Base-by-base conservation (phyloP, 2,113 vertebrate genomes). In the Macquaria ambigua region DNA sequence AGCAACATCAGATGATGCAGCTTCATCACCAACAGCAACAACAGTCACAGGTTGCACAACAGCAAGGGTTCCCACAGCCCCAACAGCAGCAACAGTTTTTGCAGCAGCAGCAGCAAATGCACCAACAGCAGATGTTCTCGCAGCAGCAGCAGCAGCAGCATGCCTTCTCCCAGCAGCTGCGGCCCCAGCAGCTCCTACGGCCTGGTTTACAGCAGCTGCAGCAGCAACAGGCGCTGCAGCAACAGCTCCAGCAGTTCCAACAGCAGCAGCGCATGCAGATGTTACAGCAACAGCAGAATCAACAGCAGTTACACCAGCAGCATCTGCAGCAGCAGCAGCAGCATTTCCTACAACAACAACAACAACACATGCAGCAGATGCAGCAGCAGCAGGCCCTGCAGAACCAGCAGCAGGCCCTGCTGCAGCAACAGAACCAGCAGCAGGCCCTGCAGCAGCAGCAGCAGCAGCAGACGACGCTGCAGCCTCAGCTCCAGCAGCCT, bases 141-240 rank as follows among this genome's bases (percentile, higher is more conserved):
- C 86, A 94, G 62, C 96, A 93, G 9, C 96, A 64, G 2, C 96
- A 94, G 53, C 94, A 96, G 46, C 97, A 95, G 39, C 93, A 94
- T n/a, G 77, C 77, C 0, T 93, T 93, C 16, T 90, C 95, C 56
- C 93, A 93, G 41, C 95, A 95, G 25, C 96, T 96, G 8, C 96
- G 96, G 7, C 86, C 85, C 5, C 91, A 87, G 68, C 94, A 94
- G 85, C 85, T 92, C 41, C 93, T 95, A 0, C 92, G 96, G 46
- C 96, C 91, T 3, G 90, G 90, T 28, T 78, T 96, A 18, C 97
- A 96, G 82, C 97, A 96, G 84, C 95, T 96, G 43, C 96, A 97
- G 11, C 96, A 96, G 55, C 96, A 96, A 0, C 93, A 96, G 12
- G 95, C 90, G 52, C 94, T 97, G 68, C 94, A 96, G 10, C 92